Conservation (phyloP, 2,113 vertebrate genomes). For the Rhinichthys klamathensis region DNA sequence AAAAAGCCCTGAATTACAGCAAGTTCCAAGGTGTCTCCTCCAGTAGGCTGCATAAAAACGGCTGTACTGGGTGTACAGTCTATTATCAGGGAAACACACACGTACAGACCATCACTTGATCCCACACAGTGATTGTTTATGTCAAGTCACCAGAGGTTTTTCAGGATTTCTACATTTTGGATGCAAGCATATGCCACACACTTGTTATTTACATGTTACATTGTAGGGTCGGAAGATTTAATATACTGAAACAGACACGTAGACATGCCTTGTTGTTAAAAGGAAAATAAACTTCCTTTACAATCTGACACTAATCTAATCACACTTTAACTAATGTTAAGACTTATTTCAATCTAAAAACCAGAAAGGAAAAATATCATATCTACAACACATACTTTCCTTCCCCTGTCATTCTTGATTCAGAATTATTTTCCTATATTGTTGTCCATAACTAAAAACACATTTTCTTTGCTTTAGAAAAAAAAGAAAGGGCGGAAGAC, state of each 20-base stretch:
- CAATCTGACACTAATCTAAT: not conserved
- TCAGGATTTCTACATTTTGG: not conserved
- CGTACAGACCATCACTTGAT: not conserved
- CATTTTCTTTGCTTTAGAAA: constrained; percentile 62
- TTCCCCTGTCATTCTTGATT: not conserved
- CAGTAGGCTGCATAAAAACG: not conserved
- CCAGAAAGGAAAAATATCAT: not conserved
- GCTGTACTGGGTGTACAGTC: not conserved
- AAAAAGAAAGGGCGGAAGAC: constrained; percentile 66
- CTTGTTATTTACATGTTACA: not conserved
- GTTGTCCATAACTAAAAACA: constrained; percentile 15
- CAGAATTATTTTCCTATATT: not conserved
- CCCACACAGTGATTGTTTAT: not conserved
- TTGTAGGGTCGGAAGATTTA: not conserved
- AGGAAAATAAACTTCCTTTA: not conserved
- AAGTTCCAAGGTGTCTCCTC: constrained; percentile 35
- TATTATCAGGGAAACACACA: not conserved
- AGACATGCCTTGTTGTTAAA: not conserved
- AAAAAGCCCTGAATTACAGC: constrained; percentile 22
- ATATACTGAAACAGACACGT: not conserved
- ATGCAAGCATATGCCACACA: not conserved
- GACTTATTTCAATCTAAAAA: not conserved
- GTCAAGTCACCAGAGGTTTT: not conserved
- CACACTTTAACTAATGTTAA: not conserved
- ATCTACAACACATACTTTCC: not conserved